Conservation (phyloP, 1,140 invertebrate species). For the Papilio polyxenes region DNA sequence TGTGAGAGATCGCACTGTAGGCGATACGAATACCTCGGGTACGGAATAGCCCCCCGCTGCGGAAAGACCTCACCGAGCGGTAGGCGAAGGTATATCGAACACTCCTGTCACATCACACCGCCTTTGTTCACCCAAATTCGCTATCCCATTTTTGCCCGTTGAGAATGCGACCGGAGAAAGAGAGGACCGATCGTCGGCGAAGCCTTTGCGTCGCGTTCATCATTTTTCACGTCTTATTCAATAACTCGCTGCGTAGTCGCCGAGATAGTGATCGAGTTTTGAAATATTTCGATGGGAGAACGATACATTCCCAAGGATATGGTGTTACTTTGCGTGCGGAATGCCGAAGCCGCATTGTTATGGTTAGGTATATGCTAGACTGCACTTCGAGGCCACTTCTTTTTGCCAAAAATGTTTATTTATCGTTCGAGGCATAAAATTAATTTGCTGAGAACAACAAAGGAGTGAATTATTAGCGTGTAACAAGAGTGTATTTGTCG, state of each 20-base stretch:
- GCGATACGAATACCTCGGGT: slow-evolving; percentile 55
- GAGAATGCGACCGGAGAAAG: slow-evolving; percentile 55
- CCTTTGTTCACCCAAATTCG: slow-evolving; percentile 74
- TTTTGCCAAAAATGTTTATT: slow-evolving; percentile 37
- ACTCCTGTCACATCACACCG: slow-evolving; percentile 72
- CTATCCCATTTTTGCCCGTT: slow-evolving; percentile 65
- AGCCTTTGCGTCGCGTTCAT: slow-evolving; percentile 72
- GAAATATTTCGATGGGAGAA: slow-evolving; percentile 77
- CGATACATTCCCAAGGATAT: slow-evolving; percentile 79
- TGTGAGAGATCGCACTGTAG: slow-evolving; percentile 71
- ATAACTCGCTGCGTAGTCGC: slow-evolving; percentile 75
- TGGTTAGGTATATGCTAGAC: slow-evolving; percentile 46
- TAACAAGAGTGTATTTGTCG: slow-evolving; percentile 36
- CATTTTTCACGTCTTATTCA: slow-evolving; percentile 80
- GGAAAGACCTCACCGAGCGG: slow-evolving; percentile 64
- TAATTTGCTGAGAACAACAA: slow-evolving; percentile 29
- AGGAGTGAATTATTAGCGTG: slow-evolving; percentile 38
- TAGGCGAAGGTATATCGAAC: slow-evolving; percentile 54
- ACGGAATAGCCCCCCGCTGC: slow-evolving; percentile 64
- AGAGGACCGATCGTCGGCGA: slow-evolving; percentile 66
- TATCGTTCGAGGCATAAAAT: slow-evolving; percentile 14
- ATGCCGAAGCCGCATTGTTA: slow-evolving; percentile 64
- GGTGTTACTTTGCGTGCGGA: slow-evolving; percentile 79
- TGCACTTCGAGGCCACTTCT: slow-evolving; percentile 30
- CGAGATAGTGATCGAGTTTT: slow-evolving; percentile 78